Evolutionary conservation across 1,140 invertebrate genomes (phyloP).

Genomic region (Dermatophagoides farinae): DNA sequence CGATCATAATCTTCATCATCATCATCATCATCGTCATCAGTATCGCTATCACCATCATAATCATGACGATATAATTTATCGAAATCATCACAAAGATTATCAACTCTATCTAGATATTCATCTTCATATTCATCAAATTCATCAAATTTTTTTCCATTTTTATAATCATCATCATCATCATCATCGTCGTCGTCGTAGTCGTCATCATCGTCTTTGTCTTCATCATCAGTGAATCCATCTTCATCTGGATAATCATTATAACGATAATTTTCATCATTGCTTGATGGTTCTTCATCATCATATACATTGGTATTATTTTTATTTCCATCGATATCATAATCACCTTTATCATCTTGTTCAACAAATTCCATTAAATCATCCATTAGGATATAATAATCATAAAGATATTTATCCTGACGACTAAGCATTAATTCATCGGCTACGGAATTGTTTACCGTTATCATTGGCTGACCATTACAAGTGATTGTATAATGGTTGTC

Average conservation of each 20-base stretch:
- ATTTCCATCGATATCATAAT: not conserved
- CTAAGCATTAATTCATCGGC: not conserved
- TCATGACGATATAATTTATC: not conserved
- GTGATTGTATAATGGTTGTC: not conserved
- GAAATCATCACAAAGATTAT: not conserved
- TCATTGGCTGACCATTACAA: not conserved
- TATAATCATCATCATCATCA: not conserved
- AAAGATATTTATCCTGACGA: not conserved
- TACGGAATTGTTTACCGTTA: not conserved
- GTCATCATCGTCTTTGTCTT: not conserved
- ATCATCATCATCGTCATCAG: not conserved
- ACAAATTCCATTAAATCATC: not conserved
- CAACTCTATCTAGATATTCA: not conserved
- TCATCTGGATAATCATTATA: constrained; percentile 12
- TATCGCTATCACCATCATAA: not conserved
- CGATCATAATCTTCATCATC: not conserved
- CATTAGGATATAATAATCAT: constrained; percentile 1
- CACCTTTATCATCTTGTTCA: not conserved
- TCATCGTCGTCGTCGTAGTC: not conserved
- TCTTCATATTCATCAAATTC: not conserved
- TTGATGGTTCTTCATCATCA: not conserved
- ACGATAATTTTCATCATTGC: constrained; percentile 5
- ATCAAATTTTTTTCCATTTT: not conserved
- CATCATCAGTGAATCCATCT: constrained; percentile 1
- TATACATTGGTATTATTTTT: not conserved